Base-by-base conservation (phyloP, 64 coral and sea anemone genomes). In the Montipora sp. region DNA sequence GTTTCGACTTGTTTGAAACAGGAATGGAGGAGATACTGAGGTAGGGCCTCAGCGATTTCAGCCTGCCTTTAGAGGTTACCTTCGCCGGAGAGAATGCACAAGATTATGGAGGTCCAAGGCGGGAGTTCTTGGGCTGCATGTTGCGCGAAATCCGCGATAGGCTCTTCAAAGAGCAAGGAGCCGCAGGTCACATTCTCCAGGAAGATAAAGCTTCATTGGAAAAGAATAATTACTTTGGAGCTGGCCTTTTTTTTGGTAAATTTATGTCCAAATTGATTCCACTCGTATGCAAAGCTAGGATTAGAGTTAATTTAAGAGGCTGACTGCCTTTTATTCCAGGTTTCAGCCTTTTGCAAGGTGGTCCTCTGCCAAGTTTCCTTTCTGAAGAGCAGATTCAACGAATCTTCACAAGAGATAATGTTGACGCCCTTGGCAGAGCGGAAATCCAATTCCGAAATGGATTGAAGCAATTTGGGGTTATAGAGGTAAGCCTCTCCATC, bases 261-360 rank as follows among this genome's bases (percentile, higher is more conserved):
- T 24, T 18, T 18, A 5, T 78, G 9, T 20, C 80, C 68, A 46
- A 60, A 22, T 67, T 87, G 83, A 22, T 70, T 59, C 83, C 21
- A 44, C 16, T 46, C 8, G 69, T 71, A 45, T 21, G 45, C 24
- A 60, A 69, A 44, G 8, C 22, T 36, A 67, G 44, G 24, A 67
- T 71, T 66, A 51, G 36, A 16, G 59, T 14, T 27, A 83, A 5
- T 18, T 58, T 59, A 50, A 21, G 23, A 83, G 53, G 43, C 8
- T 19, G 10, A 23, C 21, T 21, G 24, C 11, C 83, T 59, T 51
- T 10, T 7, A 55, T 87, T 78, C 45, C 60, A 89, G 87, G 87
- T 61, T 89, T 63, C 57, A 89, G 75, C 59, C 27, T 89, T 43
- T 61, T 89, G 50, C 87, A 89, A 46, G 87, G 87, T 77, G 87